Base-by-base conservation (phyloP, 1,140 invertebrate species). In the Temnothorax curvispinosus region DNA sequence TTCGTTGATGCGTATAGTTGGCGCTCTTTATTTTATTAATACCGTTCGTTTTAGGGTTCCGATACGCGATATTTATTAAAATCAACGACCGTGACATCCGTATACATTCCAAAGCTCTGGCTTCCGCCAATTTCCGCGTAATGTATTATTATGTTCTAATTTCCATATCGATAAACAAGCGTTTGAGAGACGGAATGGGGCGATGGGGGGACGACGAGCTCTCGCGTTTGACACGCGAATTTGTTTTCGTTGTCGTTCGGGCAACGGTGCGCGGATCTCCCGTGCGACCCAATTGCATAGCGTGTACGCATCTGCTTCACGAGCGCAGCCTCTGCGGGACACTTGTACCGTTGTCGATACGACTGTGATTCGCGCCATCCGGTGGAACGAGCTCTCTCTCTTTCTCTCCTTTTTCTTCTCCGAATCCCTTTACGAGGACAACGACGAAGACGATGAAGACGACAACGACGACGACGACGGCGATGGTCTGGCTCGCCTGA, bases 251-350 rank as follows among this genome's bases (percentile, higher is more conserved):
- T 82, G 67, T 52, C 52, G 78, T 44, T 15, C 58, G 8, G 52
- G 7, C 71, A 50, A 62, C 56, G 54, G 69, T 18, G 56, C 44
- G 67, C 71, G 64, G 41, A 71, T 87, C 80, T 77, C 54, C 32
- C 32, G n/a, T 21, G 72, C 88, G 89, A 90, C 89, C 88, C 85
- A 90, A 74, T 89, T 90, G 88, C 89, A 89, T 72, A 41, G 58
- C 71, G 64, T 67, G 60, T 84, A 52, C 81, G 77, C 85, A 84
- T 52, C 50, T 50, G 58, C 64, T 44, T 54, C 67, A 85, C 84
- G 54, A 78, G 88, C 54, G 76, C 32, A 84, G 80, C 80, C 54
- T 84, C 41, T 38, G 56, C 62, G 77, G 77, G 62, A 80, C 60
- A 77, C 64, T 41, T 75, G 44, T 88, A 80, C 82, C 85, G 88